Percentiles rank a stretch among this genome's conserved stretches.
Conservation (phyloP, 2,113 vertebrate genomes). For the Nasalis larvatus region DNA sequence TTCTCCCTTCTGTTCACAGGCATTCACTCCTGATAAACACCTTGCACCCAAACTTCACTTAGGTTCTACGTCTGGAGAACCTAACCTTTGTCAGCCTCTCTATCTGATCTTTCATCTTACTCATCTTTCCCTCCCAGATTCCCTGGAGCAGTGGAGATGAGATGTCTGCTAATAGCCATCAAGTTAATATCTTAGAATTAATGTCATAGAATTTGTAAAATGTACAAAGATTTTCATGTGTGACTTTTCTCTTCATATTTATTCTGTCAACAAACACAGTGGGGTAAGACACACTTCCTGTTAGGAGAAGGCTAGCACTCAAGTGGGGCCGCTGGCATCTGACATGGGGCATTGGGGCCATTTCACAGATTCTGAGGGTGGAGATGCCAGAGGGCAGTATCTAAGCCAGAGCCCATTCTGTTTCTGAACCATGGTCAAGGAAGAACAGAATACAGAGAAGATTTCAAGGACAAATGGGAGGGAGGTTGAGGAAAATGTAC, state of each 20-base stretch:
- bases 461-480: not conserved
- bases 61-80: not conserved
- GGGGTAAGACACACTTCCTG: not conserved
- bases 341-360: not conserved
- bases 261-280: not conserved
- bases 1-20: not conserved
- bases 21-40: not conserved
- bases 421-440: not conserved
- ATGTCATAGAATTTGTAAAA: not conserved
- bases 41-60: not conserved
- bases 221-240: not conserved
- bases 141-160: not conserved
- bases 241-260: not conserved
- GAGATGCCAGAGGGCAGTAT: not conserved
- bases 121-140: not conserved
- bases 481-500: not conserved
- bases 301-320: not conserved
- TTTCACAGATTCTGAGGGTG: not conserved
- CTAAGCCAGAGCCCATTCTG: not conserved
- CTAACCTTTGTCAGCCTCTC: not conserved
- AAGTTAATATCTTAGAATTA: not conserved
- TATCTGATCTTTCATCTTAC: not conserved
- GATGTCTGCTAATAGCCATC: not conserved
- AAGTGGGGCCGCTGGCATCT: not conserved
- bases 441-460: not conserved